Evolutionary conservation across 2,113 vertebrate species (phyloP).

Genomic region (Rhineura floridana): DNA sequence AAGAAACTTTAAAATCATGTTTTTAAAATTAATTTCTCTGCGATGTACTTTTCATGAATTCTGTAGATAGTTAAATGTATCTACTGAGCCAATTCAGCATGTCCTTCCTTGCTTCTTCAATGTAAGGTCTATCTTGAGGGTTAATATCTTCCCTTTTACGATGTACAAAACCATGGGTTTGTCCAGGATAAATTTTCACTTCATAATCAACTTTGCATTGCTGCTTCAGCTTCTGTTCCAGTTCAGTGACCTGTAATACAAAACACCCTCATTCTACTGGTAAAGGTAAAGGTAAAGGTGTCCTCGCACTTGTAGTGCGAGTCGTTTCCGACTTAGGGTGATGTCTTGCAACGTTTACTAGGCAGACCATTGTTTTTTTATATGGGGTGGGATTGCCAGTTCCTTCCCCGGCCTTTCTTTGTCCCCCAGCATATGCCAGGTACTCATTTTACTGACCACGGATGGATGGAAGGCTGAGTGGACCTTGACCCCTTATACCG

Average conservation of each 20-base stretch:
- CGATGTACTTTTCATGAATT: background rate
- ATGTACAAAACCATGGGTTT: constrained; percentile 92
- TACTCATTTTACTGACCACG: too few relatives aligned
- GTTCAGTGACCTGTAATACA: constrained; percentile 74
- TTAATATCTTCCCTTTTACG: constrained; percentile 88
- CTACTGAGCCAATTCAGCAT: constrained; percentile 89
- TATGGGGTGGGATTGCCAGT: too few relatives aligned
- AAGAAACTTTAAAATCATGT: background rate
- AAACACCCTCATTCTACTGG: background rate
- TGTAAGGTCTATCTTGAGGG: constrained; percentile 79
- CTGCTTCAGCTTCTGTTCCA: constrained; percentile 84
- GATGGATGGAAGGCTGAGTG: too few relatives aligned
- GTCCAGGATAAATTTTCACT: constrained; percentile 90
- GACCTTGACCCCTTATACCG: too few relatives aligned
- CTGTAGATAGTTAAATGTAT: constrained; percentile 74
- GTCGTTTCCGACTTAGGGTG: too few relatives aligned
- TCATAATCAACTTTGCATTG: constrained; percentile 83
- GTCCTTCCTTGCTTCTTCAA: constrained; percentile 86
- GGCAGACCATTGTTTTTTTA: too few relatives aligned
- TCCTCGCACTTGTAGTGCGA: too few relatives aligned
- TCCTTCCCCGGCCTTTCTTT: too few relatives aligned
- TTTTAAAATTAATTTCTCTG: rapidly evolving
- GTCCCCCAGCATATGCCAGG: too few relatives aligned
- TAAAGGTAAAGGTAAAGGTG: too few relatives aligned
- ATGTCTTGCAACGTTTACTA: too few relatives aligned